Conservation (phyloP, 2,888 invertebrate species). For the Ametastegia equiseti region DNA sequence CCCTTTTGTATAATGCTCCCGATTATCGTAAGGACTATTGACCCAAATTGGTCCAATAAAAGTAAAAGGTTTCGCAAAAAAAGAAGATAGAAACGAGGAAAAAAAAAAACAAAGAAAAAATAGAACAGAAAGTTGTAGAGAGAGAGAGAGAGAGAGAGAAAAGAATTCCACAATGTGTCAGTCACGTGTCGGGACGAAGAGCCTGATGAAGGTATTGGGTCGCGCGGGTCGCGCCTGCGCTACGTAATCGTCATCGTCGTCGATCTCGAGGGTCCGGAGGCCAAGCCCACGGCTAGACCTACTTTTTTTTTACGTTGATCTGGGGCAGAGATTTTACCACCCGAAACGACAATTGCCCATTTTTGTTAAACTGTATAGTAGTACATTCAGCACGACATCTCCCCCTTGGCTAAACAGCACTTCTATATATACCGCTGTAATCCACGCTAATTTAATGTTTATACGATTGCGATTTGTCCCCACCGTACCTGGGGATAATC, state of each 20-base stretch:
- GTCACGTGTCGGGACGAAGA: slow-evolving; percentile 37
- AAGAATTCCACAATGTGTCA: slow-evolving; percentile 11
- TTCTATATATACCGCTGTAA: too few species aligned
- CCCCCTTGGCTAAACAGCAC: slow-evolving; percentile 1
- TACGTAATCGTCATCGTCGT: neutral
- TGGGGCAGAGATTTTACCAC: slow-evolving; percentile 34
- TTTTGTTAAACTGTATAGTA: neutral
- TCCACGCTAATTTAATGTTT: too few species aligned
- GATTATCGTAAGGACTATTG: neutral
- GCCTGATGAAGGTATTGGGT: neutral
- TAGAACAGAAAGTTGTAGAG: neutral
- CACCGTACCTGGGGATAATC: neutral
- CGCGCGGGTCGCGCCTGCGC: slow-evolving; percentile 35
- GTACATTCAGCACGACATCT: neutral
- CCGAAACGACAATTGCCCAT: slow-evolving; percentile 40
- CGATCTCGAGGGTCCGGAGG: slow-evolving; percentile 27
- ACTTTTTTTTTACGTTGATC: slow-evolving; percentile 39
- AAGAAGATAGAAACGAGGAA: neutral
- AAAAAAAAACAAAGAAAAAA: neutral
- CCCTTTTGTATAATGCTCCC: neutral
- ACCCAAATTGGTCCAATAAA: slow-evolving; percentile 15
- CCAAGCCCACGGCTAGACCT: slow-evolving; percentile 46
- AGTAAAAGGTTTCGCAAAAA: slow-evolving; percentile 5
- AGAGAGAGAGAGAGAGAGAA: neutral
- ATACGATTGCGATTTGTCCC: neutral